A percentile compares a stretch with the other conserved stretches of the same genome.
Evolutionary conservation across 1,140 invertebrate species (phyloP).

Genomic region (Zaprionus davidi): DNA sequence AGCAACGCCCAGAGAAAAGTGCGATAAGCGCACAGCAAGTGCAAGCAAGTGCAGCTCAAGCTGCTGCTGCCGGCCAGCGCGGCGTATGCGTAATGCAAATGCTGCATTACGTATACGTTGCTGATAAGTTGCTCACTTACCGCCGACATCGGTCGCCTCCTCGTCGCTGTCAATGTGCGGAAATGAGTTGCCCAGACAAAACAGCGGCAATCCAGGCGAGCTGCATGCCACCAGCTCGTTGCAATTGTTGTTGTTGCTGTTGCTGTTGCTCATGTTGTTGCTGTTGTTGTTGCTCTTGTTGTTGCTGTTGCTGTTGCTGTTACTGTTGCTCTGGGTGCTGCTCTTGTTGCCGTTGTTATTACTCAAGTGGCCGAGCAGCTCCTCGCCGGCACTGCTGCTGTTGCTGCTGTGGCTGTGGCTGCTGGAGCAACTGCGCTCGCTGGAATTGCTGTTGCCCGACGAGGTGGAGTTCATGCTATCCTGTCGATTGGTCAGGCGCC

Average conservation of each 20-base stretch:
- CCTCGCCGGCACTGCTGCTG: slow-evolving; percentile 60
- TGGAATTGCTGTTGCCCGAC: slow-evolving; percentile 77
- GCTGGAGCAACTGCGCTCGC: slow-evolving; percentile 65
- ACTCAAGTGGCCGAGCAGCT: slow-evolving; percentile 46
- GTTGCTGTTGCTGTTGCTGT: slow-evolving; percentile 33
- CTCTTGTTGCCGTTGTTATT: slow-evolving; percentile 39
- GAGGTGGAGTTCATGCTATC: slow-evolving; percentile 83
- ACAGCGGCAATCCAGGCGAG: slow-evolving; percentile 85
- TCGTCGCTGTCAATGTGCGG: slow-evolving; percentile 90
- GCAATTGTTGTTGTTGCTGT: slow-evolving; percentile 34
- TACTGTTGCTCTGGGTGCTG: slow-evolving; percentile 35
- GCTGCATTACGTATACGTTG: slow-evolving; percentile 65
- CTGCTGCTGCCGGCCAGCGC: slow-evolving; percentile 19
- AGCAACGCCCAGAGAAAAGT: slow-evolving; percentile 61
- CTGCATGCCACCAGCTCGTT: slow-evolving; percentile 51
- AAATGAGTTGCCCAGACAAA: slow-evolving; percentile 88
- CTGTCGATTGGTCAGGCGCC: slow-evolving; percentile 79
- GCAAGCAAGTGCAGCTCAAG: slow-evolving; percentile 27
- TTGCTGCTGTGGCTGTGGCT: slow-evolving; percentile 40
- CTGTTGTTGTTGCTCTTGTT: slow-evolving; percentile 36
- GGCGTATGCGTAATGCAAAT: slow-evolving; percentile 70
- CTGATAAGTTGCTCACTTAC: slow-evolving; percentile 51
- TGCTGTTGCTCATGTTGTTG: slow-evolving; percentile 27
- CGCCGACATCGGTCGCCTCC: slow-evolving; percentile 86
- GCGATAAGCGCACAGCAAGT: slow-evolving; percentile 51